These are phyloP conservation scores for Pecten maximus DNA, from an alignment of 2,888 invertebrate genomes.

Conservation along the genomic window DNA sequence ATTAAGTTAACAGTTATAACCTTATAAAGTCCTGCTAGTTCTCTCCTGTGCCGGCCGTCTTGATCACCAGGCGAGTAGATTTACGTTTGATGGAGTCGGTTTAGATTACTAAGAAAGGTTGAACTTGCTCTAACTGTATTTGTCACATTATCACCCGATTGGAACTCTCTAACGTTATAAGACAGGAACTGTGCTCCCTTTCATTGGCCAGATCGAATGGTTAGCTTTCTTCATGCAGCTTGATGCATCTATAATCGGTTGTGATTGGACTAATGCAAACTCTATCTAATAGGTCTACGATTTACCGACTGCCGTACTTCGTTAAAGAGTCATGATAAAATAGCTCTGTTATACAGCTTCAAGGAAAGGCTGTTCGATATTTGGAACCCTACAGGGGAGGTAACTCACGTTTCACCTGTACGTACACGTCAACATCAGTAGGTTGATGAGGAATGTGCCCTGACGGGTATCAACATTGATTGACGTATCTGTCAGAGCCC, in stretches of 20 bases:
- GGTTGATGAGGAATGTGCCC: neutral
- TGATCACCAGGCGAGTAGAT: neutral
- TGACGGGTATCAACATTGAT: constrained; percentile 36
- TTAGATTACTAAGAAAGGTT: neutral
- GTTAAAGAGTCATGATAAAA: too few species aligned
- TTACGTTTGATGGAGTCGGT: neutral
- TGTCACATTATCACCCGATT: constrained; percentile 15
- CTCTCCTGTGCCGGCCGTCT: neutral
- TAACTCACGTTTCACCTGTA: neutral
- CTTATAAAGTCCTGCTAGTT: neutral
- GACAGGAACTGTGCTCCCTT: neutral
- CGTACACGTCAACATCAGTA: neutral
- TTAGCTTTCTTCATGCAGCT: neutral
- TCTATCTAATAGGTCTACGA: too few species aligned
- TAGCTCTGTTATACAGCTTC: too few species aligned
- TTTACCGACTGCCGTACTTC: too few species aligned
- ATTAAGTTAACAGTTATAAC: constrained; percentile 5
- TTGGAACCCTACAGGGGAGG: neutral
- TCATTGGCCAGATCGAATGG: neutral
- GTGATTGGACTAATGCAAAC: neutral
- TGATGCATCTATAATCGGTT: neutral
- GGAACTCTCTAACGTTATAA: neutral
- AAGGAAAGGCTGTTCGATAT: neutral
- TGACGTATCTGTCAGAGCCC: constrained; percentile 51
- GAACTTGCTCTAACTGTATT: neutral